phyloP scores from a whole-genome alignment of 2,797 vertebrate genomes.

The Neoniphon sammara region DNA sequence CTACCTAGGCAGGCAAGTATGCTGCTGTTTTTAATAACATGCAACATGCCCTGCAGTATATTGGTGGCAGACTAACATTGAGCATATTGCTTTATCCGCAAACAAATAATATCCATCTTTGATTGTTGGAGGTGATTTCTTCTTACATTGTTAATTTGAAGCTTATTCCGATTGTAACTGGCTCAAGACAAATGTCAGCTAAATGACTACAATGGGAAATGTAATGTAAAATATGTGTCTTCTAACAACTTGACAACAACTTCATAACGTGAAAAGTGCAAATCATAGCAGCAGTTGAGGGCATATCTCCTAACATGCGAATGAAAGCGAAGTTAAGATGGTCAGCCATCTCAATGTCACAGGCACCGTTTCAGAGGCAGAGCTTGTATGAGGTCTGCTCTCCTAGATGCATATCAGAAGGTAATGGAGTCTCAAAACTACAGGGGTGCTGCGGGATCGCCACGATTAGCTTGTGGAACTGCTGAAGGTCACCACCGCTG shows the following conservation, averaged over 20 bases:
- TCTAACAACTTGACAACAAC: background rate
- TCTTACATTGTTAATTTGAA: background rate
- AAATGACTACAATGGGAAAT: background rate
- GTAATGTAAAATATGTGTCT: background rate
- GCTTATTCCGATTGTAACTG: background rate
- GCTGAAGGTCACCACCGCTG: constrained; percentile 79
- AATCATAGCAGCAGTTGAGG: constrained; percentile 37
- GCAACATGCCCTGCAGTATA: constrained; percentile 54
- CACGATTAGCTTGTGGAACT: constrained; percentile 76
- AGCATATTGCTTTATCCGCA: background rate
- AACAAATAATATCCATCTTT: background rate
- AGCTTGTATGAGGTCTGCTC: constrained; percentile 45
- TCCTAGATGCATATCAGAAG: constrained; percentile 68
- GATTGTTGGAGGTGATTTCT: background rate
- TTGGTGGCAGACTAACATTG: constrained; percentile 43
- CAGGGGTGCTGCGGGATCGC: constrained; percentile 70
- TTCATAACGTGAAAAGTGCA: background rate
- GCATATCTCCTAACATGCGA: constrained; percentile 6
- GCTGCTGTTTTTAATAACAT: constrained; percentile 68
- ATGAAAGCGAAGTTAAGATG: constrained; percentile 36
- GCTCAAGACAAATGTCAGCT: background rate
- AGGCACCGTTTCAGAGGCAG: constrained; percentile 39
- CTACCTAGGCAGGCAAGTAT: constrained; percentile 56
- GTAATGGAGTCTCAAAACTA: constrained; percentile 75
- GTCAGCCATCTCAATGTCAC: constrained; percentile 47